These are phyloP conservation scores for Nephila pilipes DNA, from an alignment of 1,140 invertebrate species.

Conservation along the genomic window DNA sequence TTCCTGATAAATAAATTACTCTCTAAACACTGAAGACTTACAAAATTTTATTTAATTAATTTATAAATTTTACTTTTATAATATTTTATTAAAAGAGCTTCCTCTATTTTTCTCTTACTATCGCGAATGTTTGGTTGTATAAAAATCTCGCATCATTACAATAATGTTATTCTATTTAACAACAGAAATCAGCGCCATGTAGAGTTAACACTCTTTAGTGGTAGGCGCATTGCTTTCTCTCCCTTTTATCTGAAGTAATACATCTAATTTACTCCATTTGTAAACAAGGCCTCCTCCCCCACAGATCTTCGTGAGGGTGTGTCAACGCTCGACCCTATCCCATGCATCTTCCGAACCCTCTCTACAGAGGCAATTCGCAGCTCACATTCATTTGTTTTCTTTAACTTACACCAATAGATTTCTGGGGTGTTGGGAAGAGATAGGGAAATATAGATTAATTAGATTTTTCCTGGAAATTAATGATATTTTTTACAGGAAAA, in stretches of 20 bases:
- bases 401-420: background rate
- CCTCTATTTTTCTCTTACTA: too few relatives aligned
- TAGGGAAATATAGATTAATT: background rate
- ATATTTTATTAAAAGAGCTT: too few relatives aligned
- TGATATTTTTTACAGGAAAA: background rate
- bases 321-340: background rate
- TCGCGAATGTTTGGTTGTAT: too few relatives aligned
- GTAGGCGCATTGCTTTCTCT: background rate
- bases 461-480: background rate
- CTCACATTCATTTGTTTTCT: slow-evolving; percentile 2
- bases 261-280: slow-evolving; percentile 29
- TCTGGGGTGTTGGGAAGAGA: background rate
- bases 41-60: too few relatives aligned
- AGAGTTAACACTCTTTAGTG: background rate
- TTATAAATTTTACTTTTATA: too few relatives aligned
- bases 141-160: too few relatives aligned
- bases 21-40: too few relatives aligned
- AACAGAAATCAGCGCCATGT: too few relatives aligned
- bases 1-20: too few relatives aligned
- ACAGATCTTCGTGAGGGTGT: background rate
- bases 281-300: background rate
- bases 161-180: too few relatives aligned
- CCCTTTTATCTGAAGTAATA: slow-evolving; percentile 18
- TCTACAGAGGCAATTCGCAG: background rate
- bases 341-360: background rate